These are phyloP conservation scores for Drosophila parvula DNA, from an alignment of 1,140 invertebrate species.

Conservation along the genomic window DNA sequence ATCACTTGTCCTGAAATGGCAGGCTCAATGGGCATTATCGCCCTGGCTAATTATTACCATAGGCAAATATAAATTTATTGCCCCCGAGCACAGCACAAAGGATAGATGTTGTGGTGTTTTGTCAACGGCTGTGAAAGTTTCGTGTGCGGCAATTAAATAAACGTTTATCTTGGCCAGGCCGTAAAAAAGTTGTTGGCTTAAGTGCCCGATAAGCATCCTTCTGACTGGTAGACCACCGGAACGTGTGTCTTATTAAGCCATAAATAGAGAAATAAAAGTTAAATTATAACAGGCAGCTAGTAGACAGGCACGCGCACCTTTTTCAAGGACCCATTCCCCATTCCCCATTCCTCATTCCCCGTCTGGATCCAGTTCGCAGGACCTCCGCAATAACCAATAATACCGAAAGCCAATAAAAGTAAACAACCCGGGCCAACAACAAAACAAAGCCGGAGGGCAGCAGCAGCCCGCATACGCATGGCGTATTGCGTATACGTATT, in stretches of 20 bases:
- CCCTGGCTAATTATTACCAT: conserved; percentile 29
- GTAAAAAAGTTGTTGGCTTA: conserved; percentile 52
- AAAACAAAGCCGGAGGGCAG: conserved; percentile 43
- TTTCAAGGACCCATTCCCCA: conserved; percentile 7
- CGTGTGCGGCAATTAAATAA: conserved; percentile 62
- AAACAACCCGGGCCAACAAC: conserved; percentile 64
- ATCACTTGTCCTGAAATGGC: conserved; percentile 18
- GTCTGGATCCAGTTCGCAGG: conserved; percentile 1
- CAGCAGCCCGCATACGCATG: conserved; percentile 52
- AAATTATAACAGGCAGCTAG: conserved; percentile 67
- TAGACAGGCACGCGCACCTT: conserved; percentile 57
- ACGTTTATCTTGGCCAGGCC: conserved; percentile 55
- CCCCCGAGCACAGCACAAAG: neutral
- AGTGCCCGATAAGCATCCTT: conserved; percentile 60
- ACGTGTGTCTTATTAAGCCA: conserved; percentile 74
- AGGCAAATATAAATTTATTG: conserved; percentile 37
- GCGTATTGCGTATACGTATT: conserved; percentile 14
- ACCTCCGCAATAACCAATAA: conserved; percentile 72
- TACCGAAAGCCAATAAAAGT: conserved; percentile 78
- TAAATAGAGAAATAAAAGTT: conserved; percentile 80
- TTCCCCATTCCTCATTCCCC: conserved; percentile 3
- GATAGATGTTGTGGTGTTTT: conserved; percentile 4
- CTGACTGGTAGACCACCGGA: conserved; percentile 3
- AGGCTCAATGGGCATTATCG: neutral
- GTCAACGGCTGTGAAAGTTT: conserved; percentile 33